Conservation (phyloP, 2,797 vertebrate species). For the Cygnus olor region DNA sequence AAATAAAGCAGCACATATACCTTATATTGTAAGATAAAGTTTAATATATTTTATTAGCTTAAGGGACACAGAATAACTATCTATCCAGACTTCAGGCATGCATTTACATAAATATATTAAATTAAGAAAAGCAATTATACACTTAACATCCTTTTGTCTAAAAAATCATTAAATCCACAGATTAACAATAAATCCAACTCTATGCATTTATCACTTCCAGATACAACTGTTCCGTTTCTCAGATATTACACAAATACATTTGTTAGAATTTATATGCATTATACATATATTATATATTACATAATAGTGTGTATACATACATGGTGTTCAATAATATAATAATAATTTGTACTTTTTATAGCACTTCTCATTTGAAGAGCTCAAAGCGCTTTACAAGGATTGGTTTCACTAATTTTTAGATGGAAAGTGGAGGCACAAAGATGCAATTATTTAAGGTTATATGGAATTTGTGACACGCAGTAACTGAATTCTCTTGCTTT, state of each 20-base stretch:
- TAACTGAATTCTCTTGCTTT: neutral
- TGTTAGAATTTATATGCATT: conserved; percentile 86
- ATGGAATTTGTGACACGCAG: neutral
- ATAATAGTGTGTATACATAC: conserved; percentile 84
- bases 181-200: conserved; percentile 82
- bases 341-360: conserved; percentile 68
- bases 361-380: conserved; percentile 65
- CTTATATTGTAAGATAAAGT: conserved; percentile 77
- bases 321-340: conserved; percentile 78
- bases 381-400: conserved; percentile 54
- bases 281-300: conserved; percentile 86
- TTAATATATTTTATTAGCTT: conserved; percentile 84
- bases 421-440: conserved; percentile 38
- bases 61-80: conserved; percentile 80
- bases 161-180: conserved; percentile 83
- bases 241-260: conserved; percentile 82
- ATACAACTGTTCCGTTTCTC: conserved; percentile 81
- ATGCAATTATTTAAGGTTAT: neutral
- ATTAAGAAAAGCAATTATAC: conserved; percentile 84
- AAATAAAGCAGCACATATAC: conserved; percentile 65
- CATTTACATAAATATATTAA: conserved; percentile 85
- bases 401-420: conserved; percentile 34
- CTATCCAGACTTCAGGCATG: conserved; percentile 80
- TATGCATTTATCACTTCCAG: conserved; percentile 81
- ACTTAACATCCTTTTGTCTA: conserved; percentile 83